phyloP scores from a whole-genome alignment of 2,888 invertebrate genomes.

The Carabus problematicus region DNA sequence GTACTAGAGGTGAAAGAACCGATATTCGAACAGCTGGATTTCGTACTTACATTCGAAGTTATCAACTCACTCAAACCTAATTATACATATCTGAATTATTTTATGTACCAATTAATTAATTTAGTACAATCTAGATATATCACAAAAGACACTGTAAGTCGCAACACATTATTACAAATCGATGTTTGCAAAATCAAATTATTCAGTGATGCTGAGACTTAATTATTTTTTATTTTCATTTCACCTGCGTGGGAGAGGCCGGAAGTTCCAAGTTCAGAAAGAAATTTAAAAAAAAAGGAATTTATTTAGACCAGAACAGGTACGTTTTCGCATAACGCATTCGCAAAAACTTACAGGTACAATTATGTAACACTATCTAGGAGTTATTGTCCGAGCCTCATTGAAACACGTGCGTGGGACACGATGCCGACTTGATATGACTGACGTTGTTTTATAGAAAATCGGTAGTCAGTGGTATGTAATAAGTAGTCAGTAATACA shows the following conservation, averaged over 20 bases:
- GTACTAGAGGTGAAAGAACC: too few species aligned
- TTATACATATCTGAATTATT: constrained; percentile 29
- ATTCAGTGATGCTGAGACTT: constrained; percentile 14
- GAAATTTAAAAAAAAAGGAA: too few species aligned
- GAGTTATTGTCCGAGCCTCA: constrained; percentile 29
- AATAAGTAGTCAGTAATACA: too few species aligned
- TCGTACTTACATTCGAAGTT: too few species aligned
- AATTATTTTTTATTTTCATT: not conserved
- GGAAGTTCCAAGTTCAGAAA: constrained; percentile 24
- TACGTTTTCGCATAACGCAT: constrained; percentile 13
- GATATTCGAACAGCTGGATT: too few species aligned
- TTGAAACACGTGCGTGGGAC: constrained; percentile 13
- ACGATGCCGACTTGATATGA: constrained; percentile 34
- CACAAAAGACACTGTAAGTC: constrained; percentile 54
- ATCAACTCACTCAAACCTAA: too few species aligned
- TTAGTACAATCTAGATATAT: constrained; percentile 48
- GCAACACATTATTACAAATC: constrained; percentile 48
- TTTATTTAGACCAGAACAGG: constrained; percentile 24
- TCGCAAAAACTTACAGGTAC: constrained; percentile 31
- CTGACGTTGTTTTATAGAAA: constrained; percentile 5
- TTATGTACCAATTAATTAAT: constrained; percentile 18
- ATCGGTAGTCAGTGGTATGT: too few species aligned
- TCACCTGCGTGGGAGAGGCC: constrained; percentile 1
- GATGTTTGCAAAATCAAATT: constrained; percentile 50
- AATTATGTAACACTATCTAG: constrained; percentile 19